Percentiles rank a stretch among this genome's conserved stretches.
Evolutionary conservation across 2,888 invertebrate genomes (phyloP).

Genomic region (Reticulitermes lucifugus): DNA sequence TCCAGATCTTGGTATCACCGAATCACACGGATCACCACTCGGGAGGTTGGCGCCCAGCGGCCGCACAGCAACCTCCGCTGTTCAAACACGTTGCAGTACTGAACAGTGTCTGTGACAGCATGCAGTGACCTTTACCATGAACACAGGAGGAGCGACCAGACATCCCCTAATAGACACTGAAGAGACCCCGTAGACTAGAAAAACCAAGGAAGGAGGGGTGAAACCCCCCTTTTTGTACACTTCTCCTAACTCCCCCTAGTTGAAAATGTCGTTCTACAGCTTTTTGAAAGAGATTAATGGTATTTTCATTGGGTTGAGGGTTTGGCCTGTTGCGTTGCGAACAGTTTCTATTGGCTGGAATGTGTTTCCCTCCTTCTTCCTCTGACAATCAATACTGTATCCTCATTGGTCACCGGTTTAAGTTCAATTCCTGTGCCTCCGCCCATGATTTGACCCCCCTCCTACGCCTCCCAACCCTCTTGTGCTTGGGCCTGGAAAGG

Average conservation of each 20-base stretch:
- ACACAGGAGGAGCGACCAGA: constrained; percentile 44
- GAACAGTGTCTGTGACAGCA: background rate
- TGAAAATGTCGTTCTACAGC: constrained; percentile 44
- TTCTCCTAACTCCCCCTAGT: constrained; percentile 28
- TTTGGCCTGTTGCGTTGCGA: constrained; percentile 46
- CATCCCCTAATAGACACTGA: constrained; percentile 46
- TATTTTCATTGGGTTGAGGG: constrained; percentile 64
- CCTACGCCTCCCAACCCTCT: constrained; percentile 11
- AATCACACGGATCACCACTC: too few relatives aligned
- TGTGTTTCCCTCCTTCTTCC: constrained; percentile 51
- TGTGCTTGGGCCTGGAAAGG: background rate
- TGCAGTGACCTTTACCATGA: constrained; percentile 40
- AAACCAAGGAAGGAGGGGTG: constrained; percentile 19
- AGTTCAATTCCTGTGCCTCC: constrained; percentile 43
- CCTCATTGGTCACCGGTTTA: constrained; percentile 46
- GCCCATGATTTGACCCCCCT: constrained; percentile 31
- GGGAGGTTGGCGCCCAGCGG: too few relatives aligned
- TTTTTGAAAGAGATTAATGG: constrained; percentile 67
- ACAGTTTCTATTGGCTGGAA: constrained; percentile 45
- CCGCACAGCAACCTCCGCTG: constrained; percentile 6
- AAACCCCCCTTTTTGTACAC: constrained; percentile 36
- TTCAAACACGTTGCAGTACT: background rate
- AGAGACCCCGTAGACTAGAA: constrained; percentile 38
- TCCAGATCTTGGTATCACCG: too few relatives aligned
- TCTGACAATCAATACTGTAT: constrained; percentile 35